phyloP scores from a whole-genome alignment of 2,797 vertebrate species.

The Falco biarmicus region DNA sequence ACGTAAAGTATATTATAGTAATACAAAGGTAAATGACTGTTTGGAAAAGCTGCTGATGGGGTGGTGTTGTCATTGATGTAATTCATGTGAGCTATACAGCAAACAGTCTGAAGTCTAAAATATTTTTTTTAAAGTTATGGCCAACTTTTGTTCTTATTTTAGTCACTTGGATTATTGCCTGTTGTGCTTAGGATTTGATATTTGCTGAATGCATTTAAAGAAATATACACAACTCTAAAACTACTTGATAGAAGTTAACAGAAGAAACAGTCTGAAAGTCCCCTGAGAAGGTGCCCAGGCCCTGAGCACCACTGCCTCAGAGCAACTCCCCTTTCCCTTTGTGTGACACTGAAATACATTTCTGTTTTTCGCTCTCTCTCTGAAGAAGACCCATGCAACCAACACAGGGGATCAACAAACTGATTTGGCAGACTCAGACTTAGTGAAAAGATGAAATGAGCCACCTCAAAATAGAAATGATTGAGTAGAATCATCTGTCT shows the following conservation, averaged over 20 bases:
- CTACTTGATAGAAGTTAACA: neutral
- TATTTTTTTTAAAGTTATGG: neutral
- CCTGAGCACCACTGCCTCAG: neutral
- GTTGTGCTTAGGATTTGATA: neutral
- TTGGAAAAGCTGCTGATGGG: neutral
- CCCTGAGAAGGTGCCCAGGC: neutral
- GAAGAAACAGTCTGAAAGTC: neutral
- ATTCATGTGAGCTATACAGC: neutral
- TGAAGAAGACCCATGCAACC: neutral
- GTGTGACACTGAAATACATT: neutral
- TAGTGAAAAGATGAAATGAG: neutral
- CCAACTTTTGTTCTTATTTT: slow-evolving; percentile 12
- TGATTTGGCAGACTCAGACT: neutral
- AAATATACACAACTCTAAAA: neutral
- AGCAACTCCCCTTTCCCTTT: neutral
- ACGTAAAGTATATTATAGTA: slow-evolving; percentile 30
- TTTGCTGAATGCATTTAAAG: slow-evolving; percentile 1
- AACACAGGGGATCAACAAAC: neutral
- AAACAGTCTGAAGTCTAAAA: slow-evolving; percentile 5
- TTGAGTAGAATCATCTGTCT: neutral
- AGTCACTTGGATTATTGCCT: neutral
- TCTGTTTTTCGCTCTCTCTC: neutral
- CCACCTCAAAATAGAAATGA: neutral
- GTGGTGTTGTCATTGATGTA: neutral
- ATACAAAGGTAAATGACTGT: neutral